These are phyloP conservation scores for Trissolcus japonicus DNA, from an alignment of 2,888 invertebrate species.

Conservation along the genomic window DNA sequence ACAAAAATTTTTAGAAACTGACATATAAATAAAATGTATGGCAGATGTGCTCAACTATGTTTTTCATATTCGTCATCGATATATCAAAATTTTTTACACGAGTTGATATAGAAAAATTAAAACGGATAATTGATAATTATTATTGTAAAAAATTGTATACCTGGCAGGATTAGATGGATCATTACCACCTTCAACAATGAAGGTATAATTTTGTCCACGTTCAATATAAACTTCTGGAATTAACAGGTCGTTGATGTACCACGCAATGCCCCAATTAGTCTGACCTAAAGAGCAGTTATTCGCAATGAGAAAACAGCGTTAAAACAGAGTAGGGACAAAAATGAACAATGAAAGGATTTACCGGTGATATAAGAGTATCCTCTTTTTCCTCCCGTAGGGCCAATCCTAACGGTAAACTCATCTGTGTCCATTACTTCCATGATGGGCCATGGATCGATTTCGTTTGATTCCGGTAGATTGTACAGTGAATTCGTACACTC, in stretches of 20 bases:
- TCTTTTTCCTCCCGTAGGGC: constrained; percentile 88
- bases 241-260: constrained; percentile 93
- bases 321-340: neutral
- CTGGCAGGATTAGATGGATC: constrained; percentile 87
- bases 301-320: neutral
- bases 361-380: constrained; percentile 90
- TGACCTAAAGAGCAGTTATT: constrained; percentile 76
- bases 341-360: constrained; percentile 49
- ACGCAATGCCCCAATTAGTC: constrained; percentile 93
- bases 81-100: neutral
- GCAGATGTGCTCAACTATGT: no score
- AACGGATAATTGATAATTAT: neutral
- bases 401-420: constrained; percentile 86
- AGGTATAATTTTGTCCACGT: constrained; percentile 90
- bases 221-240: constrained; percentile 94
- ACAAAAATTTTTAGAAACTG: no score
- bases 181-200: constrained; percentile 90
- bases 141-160: constrained; percentile 65
- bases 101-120: constrained; percentile 1
- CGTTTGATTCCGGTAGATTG: constrained; percentile 79
- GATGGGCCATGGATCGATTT: constrained; percentile 83
- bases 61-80: no score
- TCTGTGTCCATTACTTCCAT: constrained; percentile 80
- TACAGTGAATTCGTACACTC: constrained; percentile 84
- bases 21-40: neutral